These are phyloP conservation scores for Eristalis arbustorum DNA, from an alignment of 2,888 invertebrate genomes.

Conservation along the genomic window DNA sequence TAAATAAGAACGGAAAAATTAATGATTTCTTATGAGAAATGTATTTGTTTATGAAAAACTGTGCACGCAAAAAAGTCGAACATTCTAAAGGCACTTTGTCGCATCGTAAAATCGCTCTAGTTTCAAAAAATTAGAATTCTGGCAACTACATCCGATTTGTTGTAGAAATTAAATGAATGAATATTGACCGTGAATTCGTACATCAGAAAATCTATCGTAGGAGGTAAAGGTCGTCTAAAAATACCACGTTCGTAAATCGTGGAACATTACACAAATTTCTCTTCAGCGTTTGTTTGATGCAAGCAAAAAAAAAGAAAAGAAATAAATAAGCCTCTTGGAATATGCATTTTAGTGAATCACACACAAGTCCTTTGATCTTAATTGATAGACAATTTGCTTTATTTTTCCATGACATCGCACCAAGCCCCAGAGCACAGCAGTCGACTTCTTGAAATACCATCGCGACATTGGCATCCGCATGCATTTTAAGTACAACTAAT, in stretches of 20 bases:
- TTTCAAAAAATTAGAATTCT: neutral
- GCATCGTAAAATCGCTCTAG: neutral
- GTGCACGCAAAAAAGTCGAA: neutral
- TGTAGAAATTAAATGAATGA: constrained; percentile 16
- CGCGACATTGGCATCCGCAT: constrained; percentile 12
- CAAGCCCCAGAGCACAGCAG: neutral
- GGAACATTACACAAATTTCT: constrained; percentile 26
- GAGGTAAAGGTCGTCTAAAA: constrained; percentile 56
- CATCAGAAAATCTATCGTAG: constrained; percentile 23
- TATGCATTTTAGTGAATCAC: constrained; percentile 11
- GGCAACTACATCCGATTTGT: neutral
- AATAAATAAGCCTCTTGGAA: constrained; percentile 9
- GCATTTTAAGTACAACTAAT: constrained; percentile 21
- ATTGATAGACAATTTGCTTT: neutral
- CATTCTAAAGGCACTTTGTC: neutral
- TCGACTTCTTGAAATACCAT: neutral
- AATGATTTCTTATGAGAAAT: neutral
- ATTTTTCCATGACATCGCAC: neutral
- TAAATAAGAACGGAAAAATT: neutral
- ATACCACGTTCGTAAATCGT: constrained; percentile 24
- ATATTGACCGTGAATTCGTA: constrained; percentile 62
- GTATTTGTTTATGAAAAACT: neutral
- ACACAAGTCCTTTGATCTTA: neutral
- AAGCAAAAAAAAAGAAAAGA: constrained; percentile 9
- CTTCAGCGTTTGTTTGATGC: constrained; percentile 15